These are phyloP conservation scores for Timema cristinae DNA, from an alignment of 2,888 invertebrate genomes.

Conservation along the genomic window DNA sequence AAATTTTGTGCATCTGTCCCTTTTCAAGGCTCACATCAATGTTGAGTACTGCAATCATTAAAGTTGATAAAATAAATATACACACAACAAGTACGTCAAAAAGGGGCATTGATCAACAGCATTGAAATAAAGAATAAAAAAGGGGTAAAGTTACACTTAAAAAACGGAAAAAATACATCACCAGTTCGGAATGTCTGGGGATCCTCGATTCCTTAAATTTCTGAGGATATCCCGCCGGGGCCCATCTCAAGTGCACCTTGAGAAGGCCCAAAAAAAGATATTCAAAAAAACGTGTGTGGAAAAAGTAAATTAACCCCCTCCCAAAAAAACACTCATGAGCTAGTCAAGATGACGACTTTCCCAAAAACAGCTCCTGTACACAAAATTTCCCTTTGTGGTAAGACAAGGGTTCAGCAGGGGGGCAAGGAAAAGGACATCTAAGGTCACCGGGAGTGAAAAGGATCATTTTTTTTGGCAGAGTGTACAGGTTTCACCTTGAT, in stretches of 20 bases:
- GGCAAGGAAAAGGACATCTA: slow-evolving; percentile 21
- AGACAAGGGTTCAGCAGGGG: slow-evolving; percentile 1
- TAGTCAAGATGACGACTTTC: slow-evolving; percentile 13
- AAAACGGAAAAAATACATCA: slow-evolving; percentile 36
- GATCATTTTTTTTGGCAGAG: slow-evolving; percentile 30
- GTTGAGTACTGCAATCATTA: slow-evolving; percentile 25
- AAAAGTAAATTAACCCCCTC: background rate
- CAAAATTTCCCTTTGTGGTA: slow-evolving; percentile 34
- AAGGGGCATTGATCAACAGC: slow-evolving; percentile 35
- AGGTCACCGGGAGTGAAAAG: slow-evolving; percentile 28
- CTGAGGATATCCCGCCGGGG: slow-evolving; percentile 2
- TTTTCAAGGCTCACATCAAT: slow-evolving; percentile 33
- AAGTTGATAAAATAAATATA: slow-evolving; percentile 31
- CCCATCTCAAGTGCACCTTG: slow-evolving; percentile 16
- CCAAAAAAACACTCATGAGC: slow-evolving; percentile 2
- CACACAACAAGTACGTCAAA: slow-evolving; percentile 34
- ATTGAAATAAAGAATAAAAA: slow-evolving; percentile 33
- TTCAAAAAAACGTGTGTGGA: background rate
- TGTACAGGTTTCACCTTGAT: slow-evolving; percentile 36
- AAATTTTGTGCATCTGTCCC: slow-evolving; percentile 25
- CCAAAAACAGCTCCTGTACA: slow-evolving; percentile 23
- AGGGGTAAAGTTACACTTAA: slow-evolving; percentile 37
- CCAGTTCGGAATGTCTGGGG: slow-evolving; percentile 33
- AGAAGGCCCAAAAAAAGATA: slow-evolving; percentile 16
- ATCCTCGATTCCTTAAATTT: slow-evolving; percentile 15